Conservation (phyloP, 2,113 vertebrate genomes). For the Clarias gariepinus region DNA sequence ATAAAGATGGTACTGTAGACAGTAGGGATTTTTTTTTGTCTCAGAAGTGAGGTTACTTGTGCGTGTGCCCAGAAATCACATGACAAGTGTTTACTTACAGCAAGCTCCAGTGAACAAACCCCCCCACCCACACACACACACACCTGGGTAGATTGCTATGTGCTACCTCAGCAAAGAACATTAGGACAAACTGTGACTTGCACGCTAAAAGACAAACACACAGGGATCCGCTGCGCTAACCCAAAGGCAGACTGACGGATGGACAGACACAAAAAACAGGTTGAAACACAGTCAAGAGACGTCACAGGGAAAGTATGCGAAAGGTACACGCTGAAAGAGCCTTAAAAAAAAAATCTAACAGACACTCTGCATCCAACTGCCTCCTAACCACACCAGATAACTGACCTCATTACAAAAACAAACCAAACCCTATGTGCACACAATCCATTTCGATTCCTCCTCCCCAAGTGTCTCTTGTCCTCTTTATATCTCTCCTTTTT, state of each 20-base stretch:
- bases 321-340: conserved; percentile 29
- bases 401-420: conserved; percentile 63
- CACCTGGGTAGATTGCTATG: conserved; percentile 39
- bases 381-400: conserved; percentile 53
- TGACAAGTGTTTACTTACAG: conserved; percentile 38
- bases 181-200: conserved; percentile 27
- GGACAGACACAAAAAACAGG: conserved; percentile 7
- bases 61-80: conserved; percentile 32
- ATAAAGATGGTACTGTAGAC: not conserved
- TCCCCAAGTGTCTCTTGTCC: conserved; percentile 45
- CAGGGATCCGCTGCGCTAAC: not conserved
- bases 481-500: conserved; percentile 60
- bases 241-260: not conserved
- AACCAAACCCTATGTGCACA: conserved; percentile 51
- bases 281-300: conserved; percentile 29
- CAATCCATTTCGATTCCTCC: conserved; percentile 42
- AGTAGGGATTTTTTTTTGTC: not conserved
- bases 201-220: not conserved
- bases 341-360: conserved; percentile 21
- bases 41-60: conserved; percentile 13
- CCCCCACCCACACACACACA: conserved; percentile 6
- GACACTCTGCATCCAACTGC: conserved; percentile 34
- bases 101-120: conserved; percentile 3
- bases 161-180: conserved; percentile 46
- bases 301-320: conserved; percentile 29